Evolutionary conservation across 2,113 vertebrate genomes (phyloP).

Genomic region (Lasiurus cinereus): DNA sequence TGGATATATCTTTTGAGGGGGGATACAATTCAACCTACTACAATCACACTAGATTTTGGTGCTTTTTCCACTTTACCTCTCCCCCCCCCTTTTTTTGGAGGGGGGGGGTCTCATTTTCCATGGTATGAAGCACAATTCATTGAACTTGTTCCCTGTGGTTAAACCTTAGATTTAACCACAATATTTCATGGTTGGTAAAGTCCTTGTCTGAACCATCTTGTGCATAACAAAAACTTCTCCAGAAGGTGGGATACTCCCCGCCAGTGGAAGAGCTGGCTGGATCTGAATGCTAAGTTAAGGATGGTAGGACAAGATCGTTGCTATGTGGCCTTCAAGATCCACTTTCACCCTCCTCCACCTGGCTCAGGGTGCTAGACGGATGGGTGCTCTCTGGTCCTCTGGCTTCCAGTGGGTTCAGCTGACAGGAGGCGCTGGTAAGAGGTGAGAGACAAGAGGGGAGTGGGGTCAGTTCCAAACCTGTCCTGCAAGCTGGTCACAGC

Average conservation of each 20-base stretch:
- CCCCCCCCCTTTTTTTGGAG: too few relatives aligned
- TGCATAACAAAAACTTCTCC: background rate
- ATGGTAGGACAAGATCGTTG: background rate
- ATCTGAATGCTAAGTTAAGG: background rate
- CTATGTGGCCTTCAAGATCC: background rate
- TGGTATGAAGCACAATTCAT: background rate
- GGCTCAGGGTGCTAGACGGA: accelerated
- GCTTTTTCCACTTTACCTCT: background rate
- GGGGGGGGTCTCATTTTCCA: background rate
- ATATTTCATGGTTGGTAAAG: background rate
- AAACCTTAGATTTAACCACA: background rate
- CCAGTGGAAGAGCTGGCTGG: background rate
- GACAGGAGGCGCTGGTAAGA: background rate
- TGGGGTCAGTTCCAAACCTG: background rate
- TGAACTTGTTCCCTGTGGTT: background rate
- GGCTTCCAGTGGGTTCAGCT: background rate
- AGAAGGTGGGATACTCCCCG: background rate
- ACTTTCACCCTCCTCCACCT: background rate
- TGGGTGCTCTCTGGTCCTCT: background rate
- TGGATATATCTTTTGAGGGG: background rate
- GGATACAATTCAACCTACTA: background rate
- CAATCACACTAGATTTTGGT: background rate
- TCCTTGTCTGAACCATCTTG: too few relatives aligned
- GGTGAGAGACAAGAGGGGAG: background rate
- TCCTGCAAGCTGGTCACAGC: background rate